These are phyloP conservation scores for Lasiurus cinereus DNA, from an alignment of 2,113 vertebrate genomes.

Conservation along the genomic window DNA sequence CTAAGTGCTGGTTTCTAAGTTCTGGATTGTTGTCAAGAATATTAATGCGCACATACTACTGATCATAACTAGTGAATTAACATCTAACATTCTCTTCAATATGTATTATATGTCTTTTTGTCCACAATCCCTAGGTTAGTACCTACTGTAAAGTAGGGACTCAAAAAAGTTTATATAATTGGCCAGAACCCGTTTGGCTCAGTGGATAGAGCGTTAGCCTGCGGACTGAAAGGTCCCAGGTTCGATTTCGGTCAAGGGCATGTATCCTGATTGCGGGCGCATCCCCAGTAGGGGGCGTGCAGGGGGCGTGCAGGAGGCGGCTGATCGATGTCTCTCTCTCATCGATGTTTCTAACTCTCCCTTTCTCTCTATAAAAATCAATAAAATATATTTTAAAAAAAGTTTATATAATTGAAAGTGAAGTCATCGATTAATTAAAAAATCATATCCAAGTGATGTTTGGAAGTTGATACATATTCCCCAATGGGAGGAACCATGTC, in stretches of 20 bases:
- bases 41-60: background rate
- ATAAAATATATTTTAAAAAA: background rate
- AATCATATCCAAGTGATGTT: background rate
- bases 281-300: too few species aligned
- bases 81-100: background rate
- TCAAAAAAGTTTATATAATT: slow-evolving; percentile 31
- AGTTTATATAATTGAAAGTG: background rate
- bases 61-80: background rate
- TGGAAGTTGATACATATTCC: background rate
- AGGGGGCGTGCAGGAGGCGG: too few species aligned
- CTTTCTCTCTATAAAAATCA: too few species aligned
- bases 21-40: slow-evolving; percentile 34
- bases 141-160: background rate
- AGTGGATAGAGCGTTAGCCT: too few species aligned
- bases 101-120: background rate
- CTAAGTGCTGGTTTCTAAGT: background rate
- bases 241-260: too few species aligned
- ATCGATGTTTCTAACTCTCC: too few species aligned
- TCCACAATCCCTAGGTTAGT: background rate
- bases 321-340: too few species aligned
- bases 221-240: too few species aligned
- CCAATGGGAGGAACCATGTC: background rate
- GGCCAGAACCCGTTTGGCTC: too few species aligned
- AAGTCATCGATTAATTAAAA: slow-evolving; percentile 43
- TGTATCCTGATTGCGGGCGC: too few species aligned